A percentile compares a stretch with the other conserved stretches of the same genome.
These are phyloP conservation scores for Sarcophaga bullata DNA, from an alignment of 1,140 invertebrate species.

Conservation along the genomic window DNA sequence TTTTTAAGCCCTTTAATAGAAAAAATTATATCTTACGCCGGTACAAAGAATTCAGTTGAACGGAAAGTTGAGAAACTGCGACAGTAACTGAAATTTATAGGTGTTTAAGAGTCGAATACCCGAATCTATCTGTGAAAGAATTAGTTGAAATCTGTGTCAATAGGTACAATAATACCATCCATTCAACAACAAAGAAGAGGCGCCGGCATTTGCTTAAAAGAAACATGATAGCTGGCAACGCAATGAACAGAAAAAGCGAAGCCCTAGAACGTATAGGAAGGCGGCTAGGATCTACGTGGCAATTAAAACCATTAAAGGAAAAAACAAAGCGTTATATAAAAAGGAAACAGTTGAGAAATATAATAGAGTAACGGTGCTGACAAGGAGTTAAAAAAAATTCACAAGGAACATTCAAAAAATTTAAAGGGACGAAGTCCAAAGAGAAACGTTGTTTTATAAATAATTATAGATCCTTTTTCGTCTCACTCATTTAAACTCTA, in stretches of 20 bases:
- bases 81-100: background rate
- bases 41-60: background rate
- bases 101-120: slow-evolving; percentile 13
- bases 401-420: no score
- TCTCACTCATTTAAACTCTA: no score
- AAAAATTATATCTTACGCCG: background rate
- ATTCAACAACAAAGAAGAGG: background rate
- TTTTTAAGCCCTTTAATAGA: no score
- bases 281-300: background rate
- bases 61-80: background rate
- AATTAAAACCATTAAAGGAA: no score
- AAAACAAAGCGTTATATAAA: background rate
- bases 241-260: no score
- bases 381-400: background rate
- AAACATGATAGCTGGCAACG: no score
- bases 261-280: background rate
- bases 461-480: no score
- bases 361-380: background rate
- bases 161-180: background rate
- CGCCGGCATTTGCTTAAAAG: no score
- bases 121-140: background rate
- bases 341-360: background rate
- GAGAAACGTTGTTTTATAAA: no score
- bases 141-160: background rate
- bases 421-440: no score